Evolutionary conservation across 2,888 invertebrate genomes (phyloP), one percentile per base, ranked within the genome.

Genomic region (Cacoxenus indagator): DNA sequence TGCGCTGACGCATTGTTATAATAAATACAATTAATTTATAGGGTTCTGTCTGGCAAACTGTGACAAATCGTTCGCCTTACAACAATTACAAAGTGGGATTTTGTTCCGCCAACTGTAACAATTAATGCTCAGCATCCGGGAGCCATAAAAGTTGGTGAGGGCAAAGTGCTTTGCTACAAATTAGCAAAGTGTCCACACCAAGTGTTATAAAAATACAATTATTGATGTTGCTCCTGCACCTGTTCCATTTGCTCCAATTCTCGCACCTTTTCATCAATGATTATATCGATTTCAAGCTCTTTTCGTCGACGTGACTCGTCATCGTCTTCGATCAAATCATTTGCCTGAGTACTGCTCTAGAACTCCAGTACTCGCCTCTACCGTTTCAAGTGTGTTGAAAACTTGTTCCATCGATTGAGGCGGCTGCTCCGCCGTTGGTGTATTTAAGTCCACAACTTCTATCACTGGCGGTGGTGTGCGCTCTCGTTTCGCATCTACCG

Each of bases 231-330:
- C 26, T 68, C 51, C 29, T 74, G 73, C 48, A 78, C 76, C 14
- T 81, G 81, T 61, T 81, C 78, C 31, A 82, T 76, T 27, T 86
- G 80, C 67, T 87, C 87, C 75, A 86, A 73, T 71, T 87, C 85
- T 8, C 87, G 85, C 62, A 86, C 82, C 70, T 87, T 85, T 62
- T 87, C 85, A 70, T 87, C 85, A 37, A 89, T 89, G 43, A 89
- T 89, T 24, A 85, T 87, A 73, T 88, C 88, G 59, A 89, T 87
- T 73, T 87, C 87, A 71, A 77, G 75, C 65, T 86, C 81, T n/a
- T 79, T 83, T 6, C 84, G 85, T 51, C 85, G 72, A 24, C 85
- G 82, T 8, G 78, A 81, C 9, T 84, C 84, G 22, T 84, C 83
- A 27, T 78, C 78, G 4, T 77, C 76, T 29, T 78, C 78, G 3